Percentiles rank a stretch among this genome's conserved stretches.
These are phyloP conservation scores for Samia ricini DNA, from an alignment of 1,140 invertebrate species.

Conservation along the genomic window DNA sequence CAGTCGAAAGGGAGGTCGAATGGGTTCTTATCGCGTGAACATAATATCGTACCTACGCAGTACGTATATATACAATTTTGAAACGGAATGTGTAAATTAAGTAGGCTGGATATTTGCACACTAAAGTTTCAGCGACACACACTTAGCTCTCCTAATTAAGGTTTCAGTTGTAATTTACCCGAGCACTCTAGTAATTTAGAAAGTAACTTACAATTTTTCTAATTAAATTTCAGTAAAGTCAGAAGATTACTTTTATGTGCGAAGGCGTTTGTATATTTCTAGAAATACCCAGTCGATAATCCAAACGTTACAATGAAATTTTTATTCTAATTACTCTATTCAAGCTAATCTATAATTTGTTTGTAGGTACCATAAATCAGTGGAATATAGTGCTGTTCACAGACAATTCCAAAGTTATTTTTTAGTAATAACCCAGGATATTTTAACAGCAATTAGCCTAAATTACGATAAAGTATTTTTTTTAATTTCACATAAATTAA, in stretches of 20 bases:
- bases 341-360: too few relatives aligned
- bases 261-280: slow-evolving; percentile 48
- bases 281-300: too few relatives aligned
- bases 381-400: too few relatives aligned
- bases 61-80: not conserved
- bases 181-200: not conserved
- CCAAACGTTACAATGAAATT: too few relatives aligned
- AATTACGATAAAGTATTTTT: too few relatives aligned
- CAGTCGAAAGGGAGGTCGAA: slow-evolving; percentile 28
- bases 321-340: too few relatives aligned
- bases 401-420: too few relatives aligned
- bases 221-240: slow-evolving; percentile 57
- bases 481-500: too few relatives aligned
- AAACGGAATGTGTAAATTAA: not conserved
- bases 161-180: not conserved
- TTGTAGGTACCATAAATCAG: too few relatives aligned
- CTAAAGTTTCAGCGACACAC: not conserved
- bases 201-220: slow-evolving; percentile 19
- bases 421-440: too few relatives aligned
- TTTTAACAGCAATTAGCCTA: too few relatives aligned
- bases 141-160: not conserved
- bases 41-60: slow-evolving; percentile 8
- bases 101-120: not conserved
- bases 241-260: slow-evolving; percentile 31
- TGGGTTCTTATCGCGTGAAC: slow-evolving; percentile 18